phyloP scores from a whole-genome alignment of 2,797 vertebrate species.

The Hyperoplus lanceolatus region DNA sequence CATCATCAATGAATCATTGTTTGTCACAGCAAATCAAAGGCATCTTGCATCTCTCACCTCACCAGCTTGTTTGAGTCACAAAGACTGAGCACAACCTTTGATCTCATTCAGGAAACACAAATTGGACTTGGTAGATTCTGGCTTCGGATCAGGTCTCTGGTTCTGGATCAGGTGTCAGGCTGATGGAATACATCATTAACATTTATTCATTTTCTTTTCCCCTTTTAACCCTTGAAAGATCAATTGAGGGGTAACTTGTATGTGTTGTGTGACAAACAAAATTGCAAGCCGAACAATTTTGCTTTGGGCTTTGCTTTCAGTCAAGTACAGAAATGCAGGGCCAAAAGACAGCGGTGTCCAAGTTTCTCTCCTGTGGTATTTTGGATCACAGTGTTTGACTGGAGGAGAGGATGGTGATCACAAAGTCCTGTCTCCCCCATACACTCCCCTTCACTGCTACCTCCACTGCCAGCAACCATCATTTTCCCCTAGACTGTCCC shows the following conservation, averaged over 20 bases:
- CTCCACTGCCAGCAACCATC: not conserved
- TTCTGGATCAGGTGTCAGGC: not conserved
- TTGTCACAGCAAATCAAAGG: slow-evolving; percentile 65
- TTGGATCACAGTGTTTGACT: slow-evolving; percentile 16
- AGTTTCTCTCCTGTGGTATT: not conserved
- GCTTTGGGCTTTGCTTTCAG: not conserved
- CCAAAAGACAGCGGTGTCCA: not conserved
- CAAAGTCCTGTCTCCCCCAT: not conserved
- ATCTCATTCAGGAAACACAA: slow-evolving; percentile 42
- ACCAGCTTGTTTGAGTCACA: slow-evolving; percentile 50
- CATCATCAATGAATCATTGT: slow-evolving; percentile 62
- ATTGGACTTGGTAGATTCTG: slow-evolving; percentile 36
- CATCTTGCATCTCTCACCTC: slow-evolving; percentile 58
- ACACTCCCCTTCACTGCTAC: not conserved
- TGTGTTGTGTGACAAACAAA: slow-evolving; percentile 11
- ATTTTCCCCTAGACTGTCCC: not conserved
- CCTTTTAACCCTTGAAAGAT: no score
- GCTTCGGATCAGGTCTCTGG: slow-evolving; percentile 22
- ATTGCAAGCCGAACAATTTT: not conserved
- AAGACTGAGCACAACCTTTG: slow-evolving; percentile 53
- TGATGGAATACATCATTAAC: slow-evolving; percentile 8
- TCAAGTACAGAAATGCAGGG: not conserved
- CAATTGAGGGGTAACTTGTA: not conserved
- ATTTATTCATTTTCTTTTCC: no score
- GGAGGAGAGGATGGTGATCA: not conserved